Percentiles rank a stretch among this genome's conserved stretches.
These are phyloP conservation scores for Stenotaenia linearis DNA, from an alignment of 2,888 invertebrate species.

Conservation along the genomic window DNA sequence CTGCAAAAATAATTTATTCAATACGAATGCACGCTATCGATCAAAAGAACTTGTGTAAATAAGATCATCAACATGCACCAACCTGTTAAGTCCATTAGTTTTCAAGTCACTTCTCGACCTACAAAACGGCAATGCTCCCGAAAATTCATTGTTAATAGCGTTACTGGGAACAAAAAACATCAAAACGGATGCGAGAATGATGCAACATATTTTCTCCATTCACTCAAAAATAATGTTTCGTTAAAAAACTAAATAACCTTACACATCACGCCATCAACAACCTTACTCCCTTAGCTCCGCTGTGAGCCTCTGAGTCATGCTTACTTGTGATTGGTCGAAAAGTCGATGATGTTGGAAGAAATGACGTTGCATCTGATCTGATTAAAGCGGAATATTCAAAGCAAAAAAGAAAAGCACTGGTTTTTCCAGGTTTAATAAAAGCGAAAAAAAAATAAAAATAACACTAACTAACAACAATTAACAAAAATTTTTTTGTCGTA, in stretches of 20 bases:
- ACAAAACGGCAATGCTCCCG: background rate
- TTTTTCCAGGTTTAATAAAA: too few relatives aligned
- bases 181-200: background rate
- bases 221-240: background rate
- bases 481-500: too few relatives aligned
- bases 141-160: background rate
- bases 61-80: background rate
- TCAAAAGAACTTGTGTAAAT: background rate
- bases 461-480: too few relatives aligned
- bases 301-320: background rate
- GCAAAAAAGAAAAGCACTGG: too few relatives aligned
- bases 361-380: background rate
- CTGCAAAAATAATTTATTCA: conserved; percentile 10
- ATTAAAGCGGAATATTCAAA: background rate
- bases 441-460: too few relatives aligned
- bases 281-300: background rate
- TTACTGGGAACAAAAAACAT: background rate
- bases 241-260: background rate
- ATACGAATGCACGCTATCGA: background rate
- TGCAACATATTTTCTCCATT: background rate
- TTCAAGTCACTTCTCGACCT: background rate
- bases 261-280: background rate
- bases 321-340: background rate
- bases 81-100: background rate
- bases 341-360: background rate